phyloP scores from a whole-genome alignment of 2,113 vertebrate genomes.

The Phalacrocorax carbo region DNA sequence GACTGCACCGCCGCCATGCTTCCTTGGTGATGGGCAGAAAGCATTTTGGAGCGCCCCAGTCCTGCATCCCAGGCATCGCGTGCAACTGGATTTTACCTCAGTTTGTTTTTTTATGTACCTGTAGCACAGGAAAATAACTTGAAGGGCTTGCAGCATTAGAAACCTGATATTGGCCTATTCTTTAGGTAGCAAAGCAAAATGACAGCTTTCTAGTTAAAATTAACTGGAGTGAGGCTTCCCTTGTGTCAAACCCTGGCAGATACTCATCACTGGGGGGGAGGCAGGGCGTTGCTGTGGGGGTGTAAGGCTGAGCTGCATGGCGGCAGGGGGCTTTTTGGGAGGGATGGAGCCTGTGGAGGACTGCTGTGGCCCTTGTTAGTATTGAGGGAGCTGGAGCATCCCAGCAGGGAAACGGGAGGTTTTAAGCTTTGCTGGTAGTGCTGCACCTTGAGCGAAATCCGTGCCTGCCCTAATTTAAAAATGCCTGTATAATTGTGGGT shows the following conservation, averaged over 20 bases:
- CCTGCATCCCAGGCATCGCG: background rate
- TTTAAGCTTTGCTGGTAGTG: background rate
- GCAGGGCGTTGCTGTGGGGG: background rate
- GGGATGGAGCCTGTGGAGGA: background rate
- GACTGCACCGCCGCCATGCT: fast-evolving
- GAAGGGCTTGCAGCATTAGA: background rate
- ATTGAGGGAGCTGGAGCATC: background rate
- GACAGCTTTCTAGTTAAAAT: background rate
- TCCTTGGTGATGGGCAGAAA: background rate
- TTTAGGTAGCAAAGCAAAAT: background rate
- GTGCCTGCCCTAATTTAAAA: background rate
- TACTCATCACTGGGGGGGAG: fast-evolving
- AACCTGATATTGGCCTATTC: background rate
- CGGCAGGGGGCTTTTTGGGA: fast-evolving
- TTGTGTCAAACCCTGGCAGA: background rate
- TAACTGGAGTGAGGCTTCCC: fast-evolving
- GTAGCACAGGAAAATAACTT: background rate
- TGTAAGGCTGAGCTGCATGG: fast-evolving
- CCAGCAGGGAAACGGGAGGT: background rate
- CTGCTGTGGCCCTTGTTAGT: background rate
- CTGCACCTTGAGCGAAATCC: background rate
- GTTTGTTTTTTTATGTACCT: background rate
- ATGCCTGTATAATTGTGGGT: slow-evolving; percentile 41
- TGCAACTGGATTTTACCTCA: background rate
- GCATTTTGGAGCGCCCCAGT: fast-evolving